phyloP scores from a whole-genome alignment of 2,113 vertebrate species.

The Entomyzon cyanotis region DNA sequence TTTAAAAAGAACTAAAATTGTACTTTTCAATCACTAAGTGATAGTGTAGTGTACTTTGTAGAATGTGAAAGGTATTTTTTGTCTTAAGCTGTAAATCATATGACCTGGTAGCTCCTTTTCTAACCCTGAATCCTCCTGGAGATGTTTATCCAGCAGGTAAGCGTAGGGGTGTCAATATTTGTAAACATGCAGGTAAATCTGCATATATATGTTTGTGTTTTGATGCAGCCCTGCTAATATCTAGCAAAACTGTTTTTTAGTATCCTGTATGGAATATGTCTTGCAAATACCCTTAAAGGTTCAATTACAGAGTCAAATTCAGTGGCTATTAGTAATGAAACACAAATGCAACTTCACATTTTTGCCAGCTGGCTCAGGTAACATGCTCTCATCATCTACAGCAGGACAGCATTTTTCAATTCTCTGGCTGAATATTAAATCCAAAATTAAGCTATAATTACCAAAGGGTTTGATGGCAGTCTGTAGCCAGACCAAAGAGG shows the following conservation, averaged over 20 bases:
- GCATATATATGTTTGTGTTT: not conserved
- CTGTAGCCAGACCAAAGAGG: not conserved
- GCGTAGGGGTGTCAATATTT: not conserved
- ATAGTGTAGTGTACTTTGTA: not conserved
- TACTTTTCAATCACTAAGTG: not conserved
- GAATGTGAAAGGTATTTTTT: not conserved
- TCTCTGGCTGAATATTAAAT: conserved; percentile 40
- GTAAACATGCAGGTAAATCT: not conserved
- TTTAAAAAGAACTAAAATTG: not conserved
- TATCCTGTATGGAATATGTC: not conserved
- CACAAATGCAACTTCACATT: conserved; percentile 27
- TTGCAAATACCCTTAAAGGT: not conserved
- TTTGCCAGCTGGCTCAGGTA: conserved; percentile 63
- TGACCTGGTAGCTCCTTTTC: not conserved
- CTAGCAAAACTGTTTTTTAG: not conserved
- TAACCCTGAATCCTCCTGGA: not conserved
- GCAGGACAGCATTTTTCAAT: conserved; percentile 37
- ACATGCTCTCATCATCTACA: conserved; percentile 24
- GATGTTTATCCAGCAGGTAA: not conserved
- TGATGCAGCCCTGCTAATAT: not conserved
- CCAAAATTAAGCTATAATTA: conserved; percentile 1
- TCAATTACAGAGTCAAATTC: conserved; percentile 32
- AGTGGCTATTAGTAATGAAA: conserved; percentile 38
- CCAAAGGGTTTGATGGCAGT: not conserved
- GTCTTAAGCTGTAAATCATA: not conserved